Conservation (phyloP, 2,113 vertebrate genomes). For the Ginglymostoma cirratum region DNA sequence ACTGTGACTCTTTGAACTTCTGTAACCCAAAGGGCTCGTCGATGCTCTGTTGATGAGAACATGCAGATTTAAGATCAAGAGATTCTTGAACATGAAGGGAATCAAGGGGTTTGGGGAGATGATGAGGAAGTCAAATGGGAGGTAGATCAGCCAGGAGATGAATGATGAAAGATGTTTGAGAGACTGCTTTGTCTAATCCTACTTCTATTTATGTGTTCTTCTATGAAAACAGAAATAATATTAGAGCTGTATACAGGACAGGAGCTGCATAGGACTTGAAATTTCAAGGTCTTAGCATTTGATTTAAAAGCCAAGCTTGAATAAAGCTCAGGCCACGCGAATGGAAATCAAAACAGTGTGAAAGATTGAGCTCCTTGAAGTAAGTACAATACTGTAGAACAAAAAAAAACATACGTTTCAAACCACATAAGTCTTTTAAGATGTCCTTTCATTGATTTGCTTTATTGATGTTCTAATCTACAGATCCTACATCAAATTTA, state of each 20-base stretch:
- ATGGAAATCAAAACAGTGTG: neutral
- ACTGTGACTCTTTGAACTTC: neutral
- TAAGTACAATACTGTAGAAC: neutral
- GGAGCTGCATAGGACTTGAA: neutral
- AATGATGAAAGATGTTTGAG: neutral
- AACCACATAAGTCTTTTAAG: neutral
- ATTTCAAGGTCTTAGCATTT: neutral
- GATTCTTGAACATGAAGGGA: neutral
- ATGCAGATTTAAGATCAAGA: neutral
- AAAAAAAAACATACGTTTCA: neutral
- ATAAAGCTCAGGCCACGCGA: too few species aligned
- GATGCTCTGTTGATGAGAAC: neutral
- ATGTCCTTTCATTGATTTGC: neutral
- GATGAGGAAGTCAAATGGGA: neutral
- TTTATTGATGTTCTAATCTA: constrained; percentile 15
- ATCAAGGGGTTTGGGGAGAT: neutral
- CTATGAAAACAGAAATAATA: neutral
- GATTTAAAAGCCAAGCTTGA: neutral
- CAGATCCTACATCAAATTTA: neutral
- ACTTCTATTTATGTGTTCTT: neutral
- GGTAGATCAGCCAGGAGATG: neutral
- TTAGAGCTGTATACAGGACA: neutral
- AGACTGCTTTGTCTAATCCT: neutral
- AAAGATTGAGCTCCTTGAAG: neutral
- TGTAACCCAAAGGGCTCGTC: neutral